These are phyloP conservation scores for Cryptops parisi DNA, from an alignment of 2,888 invertebrate species.

Conservation along the genomic window DNA sequence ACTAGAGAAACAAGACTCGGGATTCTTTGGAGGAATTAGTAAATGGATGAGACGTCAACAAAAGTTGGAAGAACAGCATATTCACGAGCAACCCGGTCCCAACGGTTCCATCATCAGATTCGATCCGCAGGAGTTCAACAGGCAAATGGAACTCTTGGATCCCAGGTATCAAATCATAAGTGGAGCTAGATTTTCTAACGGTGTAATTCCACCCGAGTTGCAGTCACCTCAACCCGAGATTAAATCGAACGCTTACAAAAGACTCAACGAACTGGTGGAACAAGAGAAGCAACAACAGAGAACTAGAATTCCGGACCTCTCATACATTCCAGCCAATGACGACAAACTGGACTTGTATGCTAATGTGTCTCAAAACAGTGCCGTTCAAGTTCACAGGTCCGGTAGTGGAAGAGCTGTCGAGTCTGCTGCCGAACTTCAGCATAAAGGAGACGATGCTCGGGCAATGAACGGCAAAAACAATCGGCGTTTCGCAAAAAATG, in stretches of 20 bases:
- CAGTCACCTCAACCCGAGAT: neutral
- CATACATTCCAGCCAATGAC: neutral
- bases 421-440: neutral
- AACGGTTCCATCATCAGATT: neutral
- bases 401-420: neutral
- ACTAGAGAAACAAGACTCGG: slow-evolving; percentile 9
- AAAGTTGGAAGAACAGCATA: slow-evolving; percentile 16
- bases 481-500: too few relatives aligned
- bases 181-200: neutral
- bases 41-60: slow-evolving; percentile 19
- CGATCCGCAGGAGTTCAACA: neutral
- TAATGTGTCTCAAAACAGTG: neutral
- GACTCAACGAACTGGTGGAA: neutral
- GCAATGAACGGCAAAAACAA: neutral
- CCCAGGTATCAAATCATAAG: neutral
- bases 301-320: neutral
- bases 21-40: slow-evolving; percentile 18
- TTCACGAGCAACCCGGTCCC: neutral
- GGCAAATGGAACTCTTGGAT: neutral
- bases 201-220: neutral
- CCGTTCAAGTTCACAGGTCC: neutral
- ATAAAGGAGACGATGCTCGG: neutral
- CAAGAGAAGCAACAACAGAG: neutral
- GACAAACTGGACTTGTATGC: neutral
- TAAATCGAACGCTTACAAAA: neutral